Evolutionary conservation across 1,140 invertebrate species (phyloP).

Genomic region (Euura saliciscinereae): DNA sequence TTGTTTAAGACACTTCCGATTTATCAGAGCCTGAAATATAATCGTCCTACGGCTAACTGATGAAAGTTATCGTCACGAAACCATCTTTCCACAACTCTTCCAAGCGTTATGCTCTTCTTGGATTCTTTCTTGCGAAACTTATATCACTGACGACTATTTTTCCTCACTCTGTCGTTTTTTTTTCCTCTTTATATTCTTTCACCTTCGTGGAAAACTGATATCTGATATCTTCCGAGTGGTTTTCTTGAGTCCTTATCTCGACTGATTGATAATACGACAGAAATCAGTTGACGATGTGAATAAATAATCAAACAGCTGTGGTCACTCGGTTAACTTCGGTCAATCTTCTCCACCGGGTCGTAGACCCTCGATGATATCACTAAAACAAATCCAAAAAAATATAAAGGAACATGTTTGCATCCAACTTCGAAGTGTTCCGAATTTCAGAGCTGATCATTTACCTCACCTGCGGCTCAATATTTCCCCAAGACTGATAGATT

Average conservation of each 20-base stretch:
- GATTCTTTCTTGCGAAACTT: not conserved
- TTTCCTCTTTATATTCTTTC: conserved; percentile 2
- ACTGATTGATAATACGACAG: not conserved
- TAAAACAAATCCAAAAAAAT: too few relatives aligned
- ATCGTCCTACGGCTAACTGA: conserved; percentile 24
- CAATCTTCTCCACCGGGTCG: too few relatives aligned
- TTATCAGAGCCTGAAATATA: not conserved
- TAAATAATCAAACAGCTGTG: too few relatives aligned
- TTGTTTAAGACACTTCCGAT: too few relatives aligned
- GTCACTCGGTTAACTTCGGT: too few relatives aligned
- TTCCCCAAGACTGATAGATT: too few relatives aligned
- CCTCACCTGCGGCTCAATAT: too few relatives aligned
- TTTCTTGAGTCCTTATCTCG: conserved; percentile 25
- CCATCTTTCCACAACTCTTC: conserved; percentile 23
- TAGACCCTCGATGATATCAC: too few relatives aligned
- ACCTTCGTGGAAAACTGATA: not conserved
- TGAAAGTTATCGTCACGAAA: conserved; percentile 44
- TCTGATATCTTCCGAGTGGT: conserved; percentile 24
- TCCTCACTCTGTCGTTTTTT: conserved; percentile 17
- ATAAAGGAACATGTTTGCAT: too few relatives aligned
- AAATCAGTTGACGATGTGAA: not conserved
- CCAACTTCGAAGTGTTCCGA: too few relatives aligned
- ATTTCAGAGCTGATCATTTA: too few relatives aligned
- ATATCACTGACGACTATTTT: conserved; percentile 10
- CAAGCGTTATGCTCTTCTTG: conserved; percentile 22